phyloP scores from a whole-genome alignment of 2,888 invertebrate genomes.

The Stenoptilia bipunctidactyla region DNA sequence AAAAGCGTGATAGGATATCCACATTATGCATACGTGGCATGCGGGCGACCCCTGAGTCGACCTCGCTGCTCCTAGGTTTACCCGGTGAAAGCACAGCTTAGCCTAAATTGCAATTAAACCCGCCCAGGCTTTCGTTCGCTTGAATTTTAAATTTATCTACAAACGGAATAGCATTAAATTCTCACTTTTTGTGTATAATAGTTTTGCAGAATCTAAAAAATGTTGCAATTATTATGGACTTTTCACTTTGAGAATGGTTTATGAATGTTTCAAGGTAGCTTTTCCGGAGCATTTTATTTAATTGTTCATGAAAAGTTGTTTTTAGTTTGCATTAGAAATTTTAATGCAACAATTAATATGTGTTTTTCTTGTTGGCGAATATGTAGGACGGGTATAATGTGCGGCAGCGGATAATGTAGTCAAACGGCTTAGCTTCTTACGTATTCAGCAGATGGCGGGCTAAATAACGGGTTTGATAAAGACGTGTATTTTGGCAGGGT shows the following conservation, averaged over 20 bases:
- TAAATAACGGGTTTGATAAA: constrained; percentile 58
- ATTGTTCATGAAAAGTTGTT: neutral
- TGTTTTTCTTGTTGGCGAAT: neutral
- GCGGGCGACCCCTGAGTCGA: too few species aligned
- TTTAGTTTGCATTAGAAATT: neutral
- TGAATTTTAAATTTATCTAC: constrained; percentile 2
- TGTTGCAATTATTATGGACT: neutral
- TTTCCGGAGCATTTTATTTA: too few species aligned
- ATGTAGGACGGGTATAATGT: constrained; percentile 3
- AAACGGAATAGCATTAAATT: too few species aligned
- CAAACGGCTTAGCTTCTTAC: constrained; percentile 36
- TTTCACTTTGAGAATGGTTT: constrained; percentile 2
- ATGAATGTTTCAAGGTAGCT: neutral
- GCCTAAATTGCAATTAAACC: constrained; percentile 54
- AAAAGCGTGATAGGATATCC: too few species aligned
- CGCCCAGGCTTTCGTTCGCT: constrained; percentile 28
- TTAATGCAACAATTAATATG: neutral
- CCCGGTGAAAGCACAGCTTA: constrained; percentile 46
- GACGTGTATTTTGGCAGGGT: constrained; percentile 43
- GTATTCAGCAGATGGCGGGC: constrained; percentile 42
- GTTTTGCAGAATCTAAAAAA: too few species aligned
- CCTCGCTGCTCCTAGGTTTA: constrained; percentile 31
- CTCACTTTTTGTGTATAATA: too few species aligned
- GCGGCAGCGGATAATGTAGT: constrained; percentile 29
- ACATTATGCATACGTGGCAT: too few species aligned